A percentile compares a stretch with the other conserved stretches of the same genome.
Conservation (phyloP, 92 coral and sea anemone species). For the Muricea muricata region DNA sequence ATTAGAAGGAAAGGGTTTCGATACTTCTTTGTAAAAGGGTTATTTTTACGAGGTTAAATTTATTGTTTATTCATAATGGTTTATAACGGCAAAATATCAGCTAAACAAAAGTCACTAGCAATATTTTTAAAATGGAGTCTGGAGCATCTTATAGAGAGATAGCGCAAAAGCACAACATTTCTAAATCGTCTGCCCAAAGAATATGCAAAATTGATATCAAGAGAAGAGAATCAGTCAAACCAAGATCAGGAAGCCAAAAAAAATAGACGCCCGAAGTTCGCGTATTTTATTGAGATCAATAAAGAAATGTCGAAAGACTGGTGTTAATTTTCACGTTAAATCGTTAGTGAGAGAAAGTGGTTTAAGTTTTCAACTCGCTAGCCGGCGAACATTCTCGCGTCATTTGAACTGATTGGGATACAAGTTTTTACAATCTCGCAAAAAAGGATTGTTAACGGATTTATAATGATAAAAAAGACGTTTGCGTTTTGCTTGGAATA, state of each 20-base stretch:
- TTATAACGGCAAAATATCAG: slow-evolving; percentile 18
- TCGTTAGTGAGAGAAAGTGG: slow-evolving; percentile 36
- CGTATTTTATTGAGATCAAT: not conserved
- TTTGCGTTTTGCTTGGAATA: too few species aligned
- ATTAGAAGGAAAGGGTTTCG: too few species aligned
- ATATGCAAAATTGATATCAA: slow-evolving; percentile 10
- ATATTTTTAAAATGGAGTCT: slow-evolving; percentile 40
- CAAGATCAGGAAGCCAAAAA: slow-evolving; percentile 19
- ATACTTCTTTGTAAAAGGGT: not conserved
- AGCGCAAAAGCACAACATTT: slow-evolving; percentile 42
- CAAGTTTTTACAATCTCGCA: slow-evolving; percentile 15
- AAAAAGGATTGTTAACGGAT: not conserved
- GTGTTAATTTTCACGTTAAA: slow-evolving; percentile 44
- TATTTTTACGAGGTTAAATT: not conserved
- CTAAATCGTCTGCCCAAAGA: slow-evolving; percentile 56
- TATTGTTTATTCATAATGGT: slow-evolving; percentile 17
- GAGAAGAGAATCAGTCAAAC: not conserved
- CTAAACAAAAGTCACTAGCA: slow-evolving; percentile 31
- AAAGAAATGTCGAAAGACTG: not conserved
- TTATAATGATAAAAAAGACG: too few species aligned
- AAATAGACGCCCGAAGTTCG: not conserved
- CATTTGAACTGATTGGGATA: slow-evolving; percentile 33
- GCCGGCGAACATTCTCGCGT: slow-evolving; percentile 40
- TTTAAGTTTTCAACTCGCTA: not conserved
- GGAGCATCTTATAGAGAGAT: slow-evolving; percentile 35